Percentiles rank a stretch among this genome's conserved stretches.
These are phyloP conservation scores for Alaudala cheleensis DNA, from an alignment of 2,113 vertebrate genomes.

Conservation along the genomic window DNA sequence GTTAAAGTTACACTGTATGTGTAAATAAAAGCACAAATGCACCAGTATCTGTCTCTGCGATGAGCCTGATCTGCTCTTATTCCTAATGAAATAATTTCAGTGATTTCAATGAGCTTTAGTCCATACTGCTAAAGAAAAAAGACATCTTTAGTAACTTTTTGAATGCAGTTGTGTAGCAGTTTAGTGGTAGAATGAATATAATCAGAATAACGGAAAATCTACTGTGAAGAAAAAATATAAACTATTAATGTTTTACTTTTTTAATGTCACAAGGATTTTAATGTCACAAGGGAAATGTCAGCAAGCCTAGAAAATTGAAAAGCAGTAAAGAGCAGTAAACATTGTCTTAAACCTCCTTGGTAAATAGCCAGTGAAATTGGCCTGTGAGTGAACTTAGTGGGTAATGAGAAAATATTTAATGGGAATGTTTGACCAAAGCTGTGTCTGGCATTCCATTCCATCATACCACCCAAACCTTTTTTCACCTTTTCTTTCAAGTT, in stretches of 20 bases:
- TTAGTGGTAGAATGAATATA: background rate
- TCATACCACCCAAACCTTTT: conserved; percentile 55
- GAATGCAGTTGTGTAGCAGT: background rate
- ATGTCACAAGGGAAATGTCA: background rate
- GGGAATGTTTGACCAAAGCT: conserved; percentile 63
- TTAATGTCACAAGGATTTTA: background rate
- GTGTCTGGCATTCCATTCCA: conserved; percentile 65
- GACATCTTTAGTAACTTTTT: background rate
- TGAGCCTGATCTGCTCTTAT: background rate
- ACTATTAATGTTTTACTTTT: background rate
- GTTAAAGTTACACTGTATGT: background rate
- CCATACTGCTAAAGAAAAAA: background rate
- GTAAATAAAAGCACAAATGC: background rate
- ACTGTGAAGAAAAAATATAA: background rate
- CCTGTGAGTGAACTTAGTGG: conserved; percentile 63
- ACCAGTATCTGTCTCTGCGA: background rate
- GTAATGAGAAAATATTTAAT: conserved; percentile 64
- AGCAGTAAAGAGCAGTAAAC: conserved; percentile 22
- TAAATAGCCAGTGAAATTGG: conserved; percentile 60
- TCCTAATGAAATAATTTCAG: background rate
- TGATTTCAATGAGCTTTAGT: background rate
- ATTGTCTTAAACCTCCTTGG: conserved; percentile 42
- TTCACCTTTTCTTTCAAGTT: conserved; percentile 64
- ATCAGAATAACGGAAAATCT: background rate
- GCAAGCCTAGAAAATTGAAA: conserved; percentile 17